phyloP scores from a whole-genome alignment of 2,888 invertebrate genomes.

The Anaspis maculata region DNA sequence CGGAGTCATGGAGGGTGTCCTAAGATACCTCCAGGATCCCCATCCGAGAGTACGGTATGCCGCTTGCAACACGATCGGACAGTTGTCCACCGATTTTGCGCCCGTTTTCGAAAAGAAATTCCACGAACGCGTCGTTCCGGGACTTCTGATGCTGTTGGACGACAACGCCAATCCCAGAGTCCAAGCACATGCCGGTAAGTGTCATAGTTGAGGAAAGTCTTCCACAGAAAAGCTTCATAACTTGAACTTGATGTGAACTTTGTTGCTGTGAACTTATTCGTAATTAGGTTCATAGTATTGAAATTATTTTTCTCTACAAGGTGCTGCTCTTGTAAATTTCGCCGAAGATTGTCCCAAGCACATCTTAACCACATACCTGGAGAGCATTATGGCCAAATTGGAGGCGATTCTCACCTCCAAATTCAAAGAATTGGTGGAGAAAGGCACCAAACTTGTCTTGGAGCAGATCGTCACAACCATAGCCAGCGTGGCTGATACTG shows the following conservation, averaged over 20 bases:
- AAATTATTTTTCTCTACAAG: too few relatives aligned
- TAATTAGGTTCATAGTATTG: too few relatives aligned
- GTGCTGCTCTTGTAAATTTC: slow-evolving; percentile 97
- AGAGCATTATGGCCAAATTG: slow-evolving; percentile 84
- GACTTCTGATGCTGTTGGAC: slow-evolving; percentile 78
- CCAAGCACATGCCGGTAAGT: slow-evolving; percentile 74
- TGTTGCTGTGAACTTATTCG: too few relatives aligned
- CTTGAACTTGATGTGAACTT: not conserved
- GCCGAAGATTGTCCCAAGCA: slow-evolving; percentile 97
- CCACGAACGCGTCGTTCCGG: slow-evolving; percentile 91
- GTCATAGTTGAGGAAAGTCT: too few relatives aligned
- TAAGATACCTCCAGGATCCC: slow-evolving; percentile 45
- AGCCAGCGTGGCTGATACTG: slow-evolving; percentile 96
- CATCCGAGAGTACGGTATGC: slow-evolving; percentile 93
- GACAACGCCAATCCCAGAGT: slow-evolving; percentile 91
- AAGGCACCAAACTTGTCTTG: slow-evolving; percentile 90
- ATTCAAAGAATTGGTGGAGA: slow-evolving; percentile 89
- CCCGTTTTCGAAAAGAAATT: slow-evolving; percentile 96
- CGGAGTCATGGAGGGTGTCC: slow-evolving; percentile 37
- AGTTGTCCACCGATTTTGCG: slow-evolving; percentile 98
- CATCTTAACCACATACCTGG: slow-evolving; percentile 83
- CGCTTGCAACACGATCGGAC: slow-evolving; percentile 97
- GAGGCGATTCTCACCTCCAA: slow-evolving; percentile 84
- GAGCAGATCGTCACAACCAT: slow-evolving; percentile 99
- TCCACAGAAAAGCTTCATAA: not conserved